Evolutionary conservation across 2,888 invertebrate species (phyloP), one percentile per base, ranked within the genome.

Genomic region (Nymphalis polychloros): DNA sequence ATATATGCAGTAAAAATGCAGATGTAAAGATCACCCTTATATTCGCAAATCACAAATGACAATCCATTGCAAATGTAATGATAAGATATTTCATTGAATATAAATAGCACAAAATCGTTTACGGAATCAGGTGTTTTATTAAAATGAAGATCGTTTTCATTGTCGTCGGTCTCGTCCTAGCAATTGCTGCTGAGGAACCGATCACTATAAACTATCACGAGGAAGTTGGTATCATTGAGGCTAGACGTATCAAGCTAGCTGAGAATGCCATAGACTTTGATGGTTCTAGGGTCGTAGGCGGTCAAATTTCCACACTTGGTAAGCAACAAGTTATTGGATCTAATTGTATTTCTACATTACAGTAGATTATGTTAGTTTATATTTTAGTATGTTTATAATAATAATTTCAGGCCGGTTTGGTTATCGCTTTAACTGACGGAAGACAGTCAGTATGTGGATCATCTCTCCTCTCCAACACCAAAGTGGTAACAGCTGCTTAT

Each of bases 251-350:
- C 69, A 74, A 69, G 68, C 69, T 71, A 5, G 67, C 67, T 0
- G 83, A 84, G 64, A 69, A 73, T 6, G 75, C 76, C 0, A 52
- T 70, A 13, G 77, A 79, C 63, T 78, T 78, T 65, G 78, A 77
- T 48, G 77, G 75, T 41, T 69, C 76, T 17, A 81, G 81, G 68
- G 82, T 85, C 19, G 76, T 78, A 0, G 84, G 84, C 0, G 85
- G 85, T 1, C 67, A 70, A 2, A 2, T 70, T 77, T 50, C 81
- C 80, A 0, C 71, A 78, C 59, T 35, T 79, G 71, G 81, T 81
- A 41, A 74, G 53, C 10, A 35, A 8, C 16, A 8, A n/a, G 8
- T n/a, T 31, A 35, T 41, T 41, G 41, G 13, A 13, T 13, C 41
- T 13, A 41, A 3, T 41, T 13, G 4, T 41, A 41, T 17, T 57